A percentile compares a stretch with the other conserved stretches of the same genome.
phyloP scores from a whole-genome alignment of 1,140 invertebrate species.

The Drosophila pallidifrons region DNA sequence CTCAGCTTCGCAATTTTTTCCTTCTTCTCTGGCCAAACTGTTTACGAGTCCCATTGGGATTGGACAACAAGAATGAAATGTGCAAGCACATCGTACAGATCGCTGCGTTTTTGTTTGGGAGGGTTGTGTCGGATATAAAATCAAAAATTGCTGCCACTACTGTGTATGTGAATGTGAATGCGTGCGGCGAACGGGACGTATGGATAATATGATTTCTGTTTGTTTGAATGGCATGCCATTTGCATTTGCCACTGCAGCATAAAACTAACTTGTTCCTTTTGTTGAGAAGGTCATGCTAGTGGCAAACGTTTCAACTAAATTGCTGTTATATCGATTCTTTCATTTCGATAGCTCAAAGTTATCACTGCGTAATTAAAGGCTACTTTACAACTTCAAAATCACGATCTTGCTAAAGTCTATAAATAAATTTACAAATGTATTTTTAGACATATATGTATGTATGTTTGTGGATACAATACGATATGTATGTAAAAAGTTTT shows the following conservation, averaged over 20 bases:
- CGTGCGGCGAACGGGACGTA: slow-evolving; percentile 46
- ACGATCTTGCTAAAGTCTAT: too few relatives aligned
- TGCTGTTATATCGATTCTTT: too few relatives aligned
- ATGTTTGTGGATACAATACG: too few relatives aligned
- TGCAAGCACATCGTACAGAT: slow-evolving; percentile 67
- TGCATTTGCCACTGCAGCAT: slow-evolving; percentile 50
- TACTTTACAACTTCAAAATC: not conserved
- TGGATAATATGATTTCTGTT: slow-evolving; percentile 75
- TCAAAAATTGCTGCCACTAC: slow-evolving; percentile 66
- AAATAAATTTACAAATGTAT: too few relatives aligned
- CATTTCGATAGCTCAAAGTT: not conserved
- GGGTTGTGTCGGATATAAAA: slow-evolving; percentile 60
- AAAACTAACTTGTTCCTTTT: slow-evolving; percentile 46
- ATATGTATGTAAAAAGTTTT: too few relatives aligned
- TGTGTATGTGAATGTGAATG: slow-evolving; percentile 17
- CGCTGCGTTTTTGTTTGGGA: slow-evolving; percentile 47
- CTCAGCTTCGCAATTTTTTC: slow-evolving; percentile 39
- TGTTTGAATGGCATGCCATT: slow-evolving; percentile 56
- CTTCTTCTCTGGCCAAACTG: slow-evolving; percentile 60
- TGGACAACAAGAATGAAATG: slow-evolving; percentile 71
- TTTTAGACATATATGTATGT: too few relatives aligned
- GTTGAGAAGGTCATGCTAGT: slow-evolving; percentile 38
- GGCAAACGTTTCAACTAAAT: not conserved
- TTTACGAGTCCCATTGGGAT: slow-evolving; percentile 76
- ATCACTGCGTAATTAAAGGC: not conserved